Conservation (phyloP, 1,140 invertebrate genomes). For the Drosophila carrolli region DNA sequence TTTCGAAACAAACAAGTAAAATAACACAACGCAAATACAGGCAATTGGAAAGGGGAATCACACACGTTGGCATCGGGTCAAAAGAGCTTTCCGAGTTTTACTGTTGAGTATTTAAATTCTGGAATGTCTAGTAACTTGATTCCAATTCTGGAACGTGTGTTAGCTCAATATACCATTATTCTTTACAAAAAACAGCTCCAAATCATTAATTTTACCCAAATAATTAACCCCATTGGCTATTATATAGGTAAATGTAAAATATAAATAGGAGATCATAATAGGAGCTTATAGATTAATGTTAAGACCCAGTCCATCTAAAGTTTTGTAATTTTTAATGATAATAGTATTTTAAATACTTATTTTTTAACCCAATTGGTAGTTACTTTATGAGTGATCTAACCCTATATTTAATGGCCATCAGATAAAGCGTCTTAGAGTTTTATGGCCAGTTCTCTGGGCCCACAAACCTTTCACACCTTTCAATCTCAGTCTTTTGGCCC, state of each 20-base stretch:
- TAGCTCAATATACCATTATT: too few relatives aligned
- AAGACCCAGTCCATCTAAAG: too few relatives aligned
- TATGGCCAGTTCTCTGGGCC: constrained; percentile 16
- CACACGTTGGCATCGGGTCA: background rate
- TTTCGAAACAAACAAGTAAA: constrained; percentile 46
- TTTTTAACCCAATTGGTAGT: background rate
- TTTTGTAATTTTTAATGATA: too few relatives aligned
- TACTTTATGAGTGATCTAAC: constrained; percentile 1
- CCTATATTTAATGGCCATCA: constrained; percentile 15
- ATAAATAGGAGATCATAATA: too few relatives aligned
- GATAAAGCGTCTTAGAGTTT: constrained; percentile 6
- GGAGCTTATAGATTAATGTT: too few relatives aligned
- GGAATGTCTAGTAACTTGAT: too few relatives aligned
- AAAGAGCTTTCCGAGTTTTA: background rate
- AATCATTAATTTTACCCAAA: too few relatives aligned
- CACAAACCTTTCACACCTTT: constrained; percentile 29
- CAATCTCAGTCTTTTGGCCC: constrained; percentile 38
- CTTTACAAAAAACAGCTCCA: too few relatives aligned
- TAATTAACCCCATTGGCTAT: too few relatives aligned
- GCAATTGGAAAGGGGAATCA: constrained; percentile 12
- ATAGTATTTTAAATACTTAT: background rate
- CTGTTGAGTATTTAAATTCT: too few relatives aligned
- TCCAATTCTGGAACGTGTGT: too few relatives aligned
- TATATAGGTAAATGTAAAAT: too few relatives aligned
- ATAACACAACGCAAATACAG: constrained; percentile 12